Evolutionary conservation across 2,113 vertebrate genomes (phyloP), one percentile per base, ranked within the genome.

Genomic region (Myxocyprinus asiaticus): DNA sequence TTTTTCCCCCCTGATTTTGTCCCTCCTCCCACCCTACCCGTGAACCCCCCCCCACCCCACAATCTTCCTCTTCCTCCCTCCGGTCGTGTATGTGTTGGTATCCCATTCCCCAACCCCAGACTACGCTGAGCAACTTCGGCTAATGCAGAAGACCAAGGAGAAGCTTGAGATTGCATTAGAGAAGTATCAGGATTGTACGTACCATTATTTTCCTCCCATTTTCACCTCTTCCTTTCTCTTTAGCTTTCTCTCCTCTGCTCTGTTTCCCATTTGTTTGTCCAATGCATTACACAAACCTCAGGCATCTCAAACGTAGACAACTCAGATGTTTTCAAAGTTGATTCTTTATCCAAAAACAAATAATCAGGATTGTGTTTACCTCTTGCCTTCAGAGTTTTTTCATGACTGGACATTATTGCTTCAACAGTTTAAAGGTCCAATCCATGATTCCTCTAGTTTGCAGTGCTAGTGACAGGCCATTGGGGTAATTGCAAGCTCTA

Each of bases 141-240:
- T 97, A 92, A 93, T 97, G 91, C 96, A 96, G 97, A 98, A 95
- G 96, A 98, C 96, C 86, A 98, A 96, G 95, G 98, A 98, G 87
- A 99, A 99, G 96, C 97, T 99, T 94, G 98, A 99, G 91, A 94
- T 96, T 95, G 97, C 97, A 6, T 97, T 99, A 96, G 98, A 99
- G 94, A 98, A 94, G 85, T 96, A 98, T 87, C 98, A 99, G 92
- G 98, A 99, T 95, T 98, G 98, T 99, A 99, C 87, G 97, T 99
- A 98, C 93, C 92, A 84, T 83, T 89, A 65, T 77, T 85, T 87
- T 89, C 85, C 87, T 90, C 84, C 86, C 85, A 55, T 67, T 15
- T 45, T 82, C 84, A 87, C 85, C 86, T 83, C 58, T 33, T 33
- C 22, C 22, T 33, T 33, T 88, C 80, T 86, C 71, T 85, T 76